A percentile compares a stretch with the other conserved stretches of the same genome.
phyloP scores from a whole-genome alignment of 2,113 vertebrate species.

The Ginglymostoma cirratum region DNA sequence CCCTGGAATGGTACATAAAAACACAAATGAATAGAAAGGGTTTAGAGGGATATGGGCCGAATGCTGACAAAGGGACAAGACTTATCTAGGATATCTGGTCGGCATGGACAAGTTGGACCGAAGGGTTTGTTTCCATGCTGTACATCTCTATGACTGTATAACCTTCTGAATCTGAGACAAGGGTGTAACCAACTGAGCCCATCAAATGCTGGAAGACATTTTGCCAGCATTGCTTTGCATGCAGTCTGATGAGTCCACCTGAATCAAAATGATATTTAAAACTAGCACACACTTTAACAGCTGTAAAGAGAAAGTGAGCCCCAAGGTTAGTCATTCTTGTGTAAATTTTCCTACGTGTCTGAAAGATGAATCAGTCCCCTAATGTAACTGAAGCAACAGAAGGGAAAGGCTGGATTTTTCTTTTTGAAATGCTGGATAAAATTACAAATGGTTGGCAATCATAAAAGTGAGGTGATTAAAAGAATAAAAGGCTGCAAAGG shows the following conservation, averaged over 20 bases:
- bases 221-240: not conserved
- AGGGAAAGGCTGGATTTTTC: not conserved
- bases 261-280: not conserved
- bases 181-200: not conserved
- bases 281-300: not conserved
- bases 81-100: too few species aligned
- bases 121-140: too few species aligned
- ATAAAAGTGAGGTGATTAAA: not conserved
- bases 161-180: too few species aligned
- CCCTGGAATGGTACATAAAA: not conserved
- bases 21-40: not conserved
- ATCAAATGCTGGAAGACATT: not conserved
- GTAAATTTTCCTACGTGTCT: not conserved
- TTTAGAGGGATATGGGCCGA: too few species aligned
- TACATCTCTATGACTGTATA: too few species aligned
- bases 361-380: not conserved
- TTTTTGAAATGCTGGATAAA: not conserved
- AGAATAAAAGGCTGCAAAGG: not conserved
- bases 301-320: not conserved
- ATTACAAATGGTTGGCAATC: not conserved
- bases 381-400: not conserved
- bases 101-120: too few species aligned
- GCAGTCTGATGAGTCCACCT: not conserved
- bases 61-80: too few species aligned
- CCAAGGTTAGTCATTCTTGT: not conserved